These are phyloP conservation scores for Lissocephala sabroskyi DNA, from an alignment of 2,888 invertebrate genomes.

Conservation along the genomic window DNA sequence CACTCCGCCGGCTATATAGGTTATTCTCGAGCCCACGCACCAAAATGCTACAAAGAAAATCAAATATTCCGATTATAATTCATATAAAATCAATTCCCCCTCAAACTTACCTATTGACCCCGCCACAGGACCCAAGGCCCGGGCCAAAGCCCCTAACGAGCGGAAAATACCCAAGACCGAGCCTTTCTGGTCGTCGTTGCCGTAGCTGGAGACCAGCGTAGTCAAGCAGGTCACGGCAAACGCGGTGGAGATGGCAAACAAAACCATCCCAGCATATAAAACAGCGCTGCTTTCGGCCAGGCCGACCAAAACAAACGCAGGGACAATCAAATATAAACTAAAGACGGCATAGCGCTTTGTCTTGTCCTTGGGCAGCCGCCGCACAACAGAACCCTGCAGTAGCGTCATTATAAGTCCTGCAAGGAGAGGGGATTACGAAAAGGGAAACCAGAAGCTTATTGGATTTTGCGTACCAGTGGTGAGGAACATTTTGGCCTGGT, in stretches of 20 bases:
- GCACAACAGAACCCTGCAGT: constrained; percentile 90
- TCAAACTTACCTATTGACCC: constrained; percentile 85
- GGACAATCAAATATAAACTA: constrained; percentile 88
- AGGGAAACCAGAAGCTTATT: not conserved
- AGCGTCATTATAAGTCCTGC: constrained; percentile 88
- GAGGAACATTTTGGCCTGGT: constrained; percentile 98
- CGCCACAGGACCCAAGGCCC: constrained; percentile 92
- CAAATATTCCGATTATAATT: too few species aligned
- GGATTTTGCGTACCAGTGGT: constrained; percentile 83
- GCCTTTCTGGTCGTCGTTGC: constrained; percentile 88
- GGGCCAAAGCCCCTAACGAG: constrained; percentile 93
- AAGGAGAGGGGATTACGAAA: not conserved
- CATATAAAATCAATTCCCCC: too few species aligned
- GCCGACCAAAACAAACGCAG: constrained; percentile 89
- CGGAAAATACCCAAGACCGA: constrained; percentile 94
- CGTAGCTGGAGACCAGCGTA: constrained; percentile 89
- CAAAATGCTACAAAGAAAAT: constrained; percentile 82
- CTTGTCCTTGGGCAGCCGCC: constrained; percentile 82
- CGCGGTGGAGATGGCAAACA: constrained; percentile 93
- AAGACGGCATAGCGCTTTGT: constrained; percentile 81
- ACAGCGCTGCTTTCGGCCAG: constrained; percentile 76
- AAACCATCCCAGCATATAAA: constrained; percentile 86
- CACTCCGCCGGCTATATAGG: constrained; percentile 86
- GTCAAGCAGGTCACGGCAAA: constrained; percentile 97
- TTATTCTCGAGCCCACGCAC: constrained; percentile 87